Evolutionary conservation across 2,888 invertebrate species (phyloP).

Genomic region (Gryllus longicercus): DNA sequence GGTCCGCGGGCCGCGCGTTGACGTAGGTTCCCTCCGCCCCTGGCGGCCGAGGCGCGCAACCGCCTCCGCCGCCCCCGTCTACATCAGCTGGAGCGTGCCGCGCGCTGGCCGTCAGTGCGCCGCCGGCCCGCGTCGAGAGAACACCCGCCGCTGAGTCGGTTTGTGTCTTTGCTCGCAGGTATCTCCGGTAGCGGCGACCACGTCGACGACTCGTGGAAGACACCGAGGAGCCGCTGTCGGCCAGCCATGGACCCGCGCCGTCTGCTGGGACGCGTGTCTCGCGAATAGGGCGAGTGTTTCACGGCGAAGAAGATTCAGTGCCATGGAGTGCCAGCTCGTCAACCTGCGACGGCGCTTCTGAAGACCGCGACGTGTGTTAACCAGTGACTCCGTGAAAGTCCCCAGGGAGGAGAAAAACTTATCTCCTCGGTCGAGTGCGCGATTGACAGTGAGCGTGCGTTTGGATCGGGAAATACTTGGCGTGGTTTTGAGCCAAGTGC

Average conservation of each 20-base stretch:
- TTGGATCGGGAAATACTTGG: not conserved
- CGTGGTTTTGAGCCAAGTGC: too few species aligned
- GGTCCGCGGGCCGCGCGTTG: not conserved
- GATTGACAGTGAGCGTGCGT: not conserved
- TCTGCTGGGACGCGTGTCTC: not conserved
- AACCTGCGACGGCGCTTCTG: not conserved
- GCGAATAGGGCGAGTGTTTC: not conserved
- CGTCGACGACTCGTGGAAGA: not conserved
- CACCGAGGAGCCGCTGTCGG: not conserved
- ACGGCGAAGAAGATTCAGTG: not conserved
- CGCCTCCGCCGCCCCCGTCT: not conserved
- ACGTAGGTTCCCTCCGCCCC: conserved; percentile 3
- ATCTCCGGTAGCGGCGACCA: not conserved
- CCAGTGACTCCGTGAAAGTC: not conserved
- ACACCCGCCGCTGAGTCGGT: not conserved
- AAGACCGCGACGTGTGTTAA: not conserved
- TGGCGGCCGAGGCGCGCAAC: not conserved
- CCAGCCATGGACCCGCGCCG: not conserved
- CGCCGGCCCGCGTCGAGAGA: not conserved
- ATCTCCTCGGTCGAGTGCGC: not conserved
- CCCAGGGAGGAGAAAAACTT: not conserved
- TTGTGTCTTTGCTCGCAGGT: not conserved
- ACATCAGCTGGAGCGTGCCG: not conserved
- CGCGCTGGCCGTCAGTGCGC: not conserved
- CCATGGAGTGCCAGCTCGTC: not conserved